Evolutionary conservation across 2,113 vertebrate species (phyloP), one percentile per base, ranked within the genome.

Genomic region (Actenoides hombroni): DNA sequence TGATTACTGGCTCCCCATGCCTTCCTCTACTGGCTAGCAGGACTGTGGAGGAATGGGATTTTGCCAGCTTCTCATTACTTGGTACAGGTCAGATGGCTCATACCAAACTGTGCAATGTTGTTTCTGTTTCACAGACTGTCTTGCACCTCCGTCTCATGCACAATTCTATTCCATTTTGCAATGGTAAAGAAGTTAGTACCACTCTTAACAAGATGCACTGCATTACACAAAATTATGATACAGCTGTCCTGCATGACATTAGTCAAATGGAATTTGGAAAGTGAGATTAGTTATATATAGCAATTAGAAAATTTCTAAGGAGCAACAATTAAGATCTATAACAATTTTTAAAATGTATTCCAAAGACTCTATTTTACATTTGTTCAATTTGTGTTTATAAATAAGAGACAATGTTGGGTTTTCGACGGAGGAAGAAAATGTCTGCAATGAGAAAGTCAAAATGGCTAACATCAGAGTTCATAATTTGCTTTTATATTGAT

Each of bases 191-290:
- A 10, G 15, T 70, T 21, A 82, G 16, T 42, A 57, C 9, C 12
- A 18, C 16, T 24, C 15, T 70, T 63, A 87, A 53, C 9, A 74
- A 24, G 19, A 63, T 10, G 4, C 2, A 53, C 13, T 31, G 5
- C 8, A 63, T 67, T 56, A 51, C 5, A 11, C 31, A 40, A 80
- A 70, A 67, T 53, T 74, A 11, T 23, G n/a, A 8, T 28, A 35
- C 16, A 37, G 13, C 4, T 0, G 1, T 37, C 37, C 21, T 44
- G 3, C 31, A 49, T 46, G 16, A 57, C 3, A 21, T 42, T 54
- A 44, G 5, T 33, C 14, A 70, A 65, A 57, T 6, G 2, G 7
- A 23, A 69, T 65, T 26, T 8, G 1, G 24, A 44, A 90, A 70
- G 6, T 14, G 9, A 84, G 10, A 24, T 35, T 77, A 40, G 33